phyloP scores from a whole-genome alignment of 1,140 invertebrate species.

The Caenorhabditis latens region DNA sequence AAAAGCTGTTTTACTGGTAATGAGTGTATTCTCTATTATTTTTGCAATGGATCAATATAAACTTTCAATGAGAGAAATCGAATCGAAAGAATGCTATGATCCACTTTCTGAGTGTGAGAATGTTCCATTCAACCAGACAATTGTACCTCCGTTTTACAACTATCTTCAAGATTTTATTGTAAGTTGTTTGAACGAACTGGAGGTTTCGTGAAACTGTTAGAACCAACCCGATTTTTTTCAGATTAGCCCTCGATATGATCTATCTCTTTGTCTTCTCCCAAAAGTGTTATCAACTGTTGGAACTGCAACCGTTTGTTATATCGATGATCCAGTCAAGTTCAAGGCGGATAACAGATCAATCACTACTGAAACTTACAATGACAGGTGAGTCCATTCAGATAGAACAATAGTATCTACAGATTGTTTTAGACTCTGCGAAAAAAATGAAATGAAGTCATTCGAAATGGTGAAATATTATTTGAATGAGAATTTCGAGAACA shows the following conservation, averaged over 20 bases:
- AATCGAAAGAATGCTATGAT: slow-evolving; percentile 3
- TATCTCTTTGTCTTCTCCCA: background rate
- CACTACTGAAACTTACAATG: background rate
- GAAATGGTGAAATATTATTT: background rate
- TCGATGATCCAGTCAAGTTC: background rate
- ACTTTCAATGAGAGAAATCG: background rate
- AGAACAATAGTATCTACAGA: background rate
- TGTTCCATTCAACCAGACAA: background rate
- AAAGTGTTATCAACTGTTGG: background rate
- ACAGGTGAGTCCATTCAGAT: background rate
- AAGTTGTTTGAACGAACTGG: background rate
- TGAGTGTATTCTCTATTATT: background rate
- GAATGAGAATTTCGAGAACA: background rate
- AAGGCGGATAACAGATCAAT: background rate
- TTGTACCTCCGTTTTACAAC: slow-evolving; percentile 5
- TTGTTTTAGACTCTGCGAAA: background rate
- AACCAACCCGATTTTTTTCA: background rate
- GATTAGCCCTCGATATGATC: background rate
- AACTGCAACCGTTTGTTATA: background rate
- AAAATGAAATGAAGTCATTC: slow-evolving; percentile 4
- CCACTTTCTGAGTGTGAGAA: background rate
- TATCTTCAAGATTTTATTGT: slow-evolving; percentile 14
- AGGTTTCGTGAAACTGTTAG: too few relatives aligned
- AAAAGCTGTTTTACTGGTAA: background rate
- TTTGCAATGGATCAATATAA: background rate